Evolutionary conservation across 2,888 invertebrate genomes (phyloP), one percentile per base, ranked within the genome.

Genomic region (Cyclophora albipunctata): DNA sequence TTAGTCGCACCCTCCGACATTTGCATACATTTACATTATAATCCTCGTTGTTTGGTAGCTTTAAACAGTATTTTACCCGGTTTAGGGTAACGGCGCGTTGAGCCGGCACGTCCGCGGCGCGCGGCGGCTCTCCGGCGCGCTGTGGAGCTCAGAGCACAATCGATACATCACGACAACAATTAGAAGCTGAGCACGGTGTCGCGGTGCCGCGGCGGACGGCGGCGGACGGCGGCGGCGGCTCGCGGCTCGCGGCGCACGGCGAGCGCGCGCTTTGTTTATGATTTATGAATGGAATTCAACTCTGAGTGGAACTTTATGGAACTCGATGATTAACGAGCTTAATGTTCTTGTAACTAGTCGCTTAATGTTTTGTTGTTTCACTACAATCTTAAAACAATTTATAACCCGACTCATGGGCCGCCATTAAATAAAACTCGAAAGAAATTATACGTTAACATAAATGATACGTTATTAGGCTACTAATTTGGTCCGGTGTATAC

Each of bases 11-110:
- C 71, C 72, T 68, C 69, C 59, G 52, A 54, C 46, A 79, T 84
- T 83, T 73, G 77, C 84, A 85, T 84, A 81, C 65, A 81, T 84
- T 85, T 80, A 81, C 84, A 82, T 83, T 68, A 76, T 81, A 81
- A 81, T 81, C 79, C 73, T 59, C 66, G 73, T 70, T 71, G 74
- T 72, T 73, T 63, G 70, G 71, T 58, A 62, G 67, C 57, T 63
- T 61, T 61, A 59, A 57, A 43, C 43, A 52, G 55, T 48, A 47
- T 46, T 50, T 48, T 46, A 50, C 37, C 37, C 53, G 48, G 20
- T 44, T 37, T 5, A 7, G 34, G 42, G 7, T 40, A 45, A 37
- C 37, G 5, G 4, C 37, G 5, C 37, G 5, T 2, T 37, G 37
- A 37, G 37, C 37, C 37, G 4, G n/a, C 5, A 6, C 4, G 43